Base-by-base conservation (phyloP, 2,113 vertebrate species). In the Notothenia coriiceps region DNA sequence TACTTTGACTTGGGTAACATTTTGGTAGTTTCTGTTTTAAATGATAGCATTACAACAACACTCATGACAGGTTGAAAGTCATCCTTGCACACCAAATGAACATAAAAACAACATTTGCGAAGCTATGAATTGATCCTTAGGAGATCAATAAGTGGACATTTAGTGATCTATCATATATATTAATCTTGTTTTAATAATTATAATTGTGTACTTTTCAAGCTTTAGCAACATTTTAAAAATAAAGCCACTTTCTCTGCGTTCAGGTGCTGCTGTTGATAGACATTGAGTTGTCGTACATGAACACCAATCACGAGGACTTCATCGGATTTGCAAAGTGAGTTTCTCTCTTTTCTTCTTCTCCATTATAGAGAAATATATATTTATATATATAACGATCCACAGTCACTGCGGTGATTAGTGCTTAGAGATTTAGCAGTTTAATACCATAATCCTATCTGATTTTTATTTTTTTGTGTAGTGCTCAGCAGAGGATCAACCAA, bases 311-410 rank as follows among this genome's bases (percentile, higher is more conserved):
- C 0, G 98, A 99, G 81, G 98, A 99, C 87, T 99, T 99, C 91
- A 99, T 99, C 87, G 98, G 98, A 77, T 99, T 99, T 94, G 98
- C 98, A 92, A 99, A 99, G 98, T 99, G 92, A 96, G 97, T 86
- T 46, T 35, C 6, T 61, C 3, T 51, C 71, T 55, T 33, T 55
- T 35, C 35, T 22, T 61, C 40, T 6, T 54, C 5, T 64, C 0
- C 33, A 57, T 40, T 33, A 14, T 35, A 7, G 5, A 56, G 13
- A 10, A 29, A 29, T 29, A 29, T 29, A 29, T 29, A 29, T 29
- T 3, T 29, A 29, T 40, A 17, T 29, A 29, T 40, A 17, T 46
- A 9, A 70, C 44, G n/a, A 63, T 57, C 12, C 46, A 6, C 1
- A 0, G 7, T 73, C 2, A 29, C 33, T 60, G 56, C 2, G n/a